Percentiles rank a stretch among this genome's conserved stretches.
Conservation (phyloP, 2,797 vertebrate genomes). For the Ctenopoma kingsleyae region DNA sequence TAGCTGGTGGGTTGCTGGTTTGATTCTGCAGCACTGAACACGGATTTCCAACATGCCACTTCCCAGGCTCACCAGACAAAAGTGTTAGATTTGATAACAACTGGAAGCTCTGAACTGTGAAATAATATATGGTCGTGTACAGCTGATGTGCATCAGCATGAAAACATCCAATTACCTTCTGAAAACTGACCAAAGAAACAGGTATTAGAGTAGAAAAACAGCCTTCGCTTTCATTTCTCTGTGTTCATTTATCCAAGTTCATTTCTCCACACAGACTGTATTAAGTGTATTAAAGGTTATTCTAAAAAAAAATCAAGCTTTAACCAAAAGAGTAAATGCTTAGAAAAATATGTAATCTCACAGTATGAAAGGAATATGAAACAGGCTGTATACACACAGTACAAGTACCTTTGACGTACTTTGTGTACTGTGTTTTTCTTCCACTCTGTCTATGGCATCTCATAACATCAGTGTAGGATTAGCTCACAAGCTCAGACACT, state of each 20-base stretch:
- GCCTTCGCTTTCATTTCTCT: constrained; percentile 20
- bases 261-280: constrained; percentile 15
- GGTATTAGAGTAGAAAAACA: constrained; percentile 38
- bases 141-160: constrained; percentile 26
- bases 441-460: constrained; percentile 49
- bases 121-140: constrained; percentile 18
- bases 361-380: constrained; percentile 15
- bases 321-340: constrained; percentile 11
- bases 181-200: constrained; percentile 36
- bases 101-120: constrained; percentile 31
- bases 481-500: constrained; percentile 55
- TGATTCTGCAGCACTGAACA: constrained; percentile 33
- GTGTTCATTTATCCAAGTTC: constrained; percentile 21
- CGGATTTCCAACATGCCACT: constrained; percentile 16
- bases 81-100: constrained; percentile 23
- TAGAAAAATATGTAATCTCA: constrained; percentile 28
- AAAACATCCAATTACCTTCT: constrained; percentile 17
- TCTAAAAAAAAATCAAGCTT: background rate
- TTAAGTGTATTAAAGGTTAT: constrained; percentile 2
- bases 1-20: constrained; percentile 35
- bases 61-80: constrained; percentile 3
- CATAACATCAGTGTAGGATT: constrained; percentile 69
- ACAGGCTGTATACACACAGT: constrained; percentile 19
- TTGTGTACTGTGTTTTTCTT: constrained; percentile 47
- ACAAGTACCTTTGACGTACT: constrained; percentile 46